Evolutionary conservation across 1,140 invertebrate genomes (phyloP).

Genomic region (Brachionus koreanus): DNA sequence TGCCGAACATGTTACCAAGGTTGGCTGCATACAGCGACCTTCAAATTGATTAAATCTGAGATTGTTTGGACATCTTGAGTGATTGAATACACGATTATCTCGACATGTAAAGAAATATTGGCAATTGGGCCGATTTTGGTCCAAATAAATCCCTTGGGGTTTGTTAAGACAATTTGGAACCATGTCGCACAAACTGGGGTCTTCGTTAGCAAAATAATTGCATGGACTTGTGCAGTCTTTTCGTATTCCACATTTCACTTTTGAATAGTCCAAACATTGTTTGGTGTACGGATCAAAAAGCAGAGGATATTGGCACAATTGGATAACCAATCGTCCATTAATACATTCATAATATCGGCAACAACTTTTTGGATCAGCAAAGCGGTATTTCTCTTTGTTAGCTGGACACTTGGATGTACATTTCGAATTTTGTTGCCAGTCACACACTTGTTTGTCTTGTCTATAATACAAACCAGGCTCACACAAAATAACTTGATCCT

Average conservation of each 20-base stretch:
- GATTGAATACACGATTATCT: slow-evolving; percentile 40
- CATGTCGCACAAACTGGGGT: slow-evolving; percentile 24
- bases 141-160: slow-evolving; percentile 41
- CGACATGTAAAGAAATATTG: slow-evolving; percentile 37
- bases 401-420: slow-evolving; percentile 35
- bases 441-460: slow-evolving; percentile 27
- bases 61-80: slow-evolving; percentile 14
- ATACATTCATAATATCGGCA: slow-evolving; percentile 45
- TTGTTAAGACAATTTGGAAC: slow-evolving; percentile 33
- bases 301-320: slow-evolving; percentile 29
- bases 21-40: slow-evolving; percentile 32
- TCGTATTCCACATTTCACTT: slow-evolving; percentile 38
- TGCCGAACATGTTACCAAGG: slow-evolving; percentile 14
- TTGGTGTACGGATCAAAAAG: slow-evolving; percentile 26
- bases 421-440: slow-evolving; percentile 34
- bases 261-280: slow-evolving; percentile 37
- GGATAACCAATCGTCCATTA: slow-evolving; percentile 10
- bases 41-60: slow-evolving; percentile 44
- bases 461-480: slow-evolving; percentile 42
- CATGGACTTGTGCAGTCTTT: slow-evolving; percentile 41
- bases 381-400: slow-evolving; percentile 28
- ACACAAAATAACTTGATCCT: slow-evolving; percentile 30
- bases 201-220: slow-evolving; percentile 39
- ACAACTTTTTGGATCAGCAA: slow-evolving; percentile 42
- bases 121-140: slow-evolving; percentile 33